These are phyloP conservation scores for Acropora tenuis DNA, from an alignment of 64 coral and sea anemone species.

Conservation along the genomic window DNA sequence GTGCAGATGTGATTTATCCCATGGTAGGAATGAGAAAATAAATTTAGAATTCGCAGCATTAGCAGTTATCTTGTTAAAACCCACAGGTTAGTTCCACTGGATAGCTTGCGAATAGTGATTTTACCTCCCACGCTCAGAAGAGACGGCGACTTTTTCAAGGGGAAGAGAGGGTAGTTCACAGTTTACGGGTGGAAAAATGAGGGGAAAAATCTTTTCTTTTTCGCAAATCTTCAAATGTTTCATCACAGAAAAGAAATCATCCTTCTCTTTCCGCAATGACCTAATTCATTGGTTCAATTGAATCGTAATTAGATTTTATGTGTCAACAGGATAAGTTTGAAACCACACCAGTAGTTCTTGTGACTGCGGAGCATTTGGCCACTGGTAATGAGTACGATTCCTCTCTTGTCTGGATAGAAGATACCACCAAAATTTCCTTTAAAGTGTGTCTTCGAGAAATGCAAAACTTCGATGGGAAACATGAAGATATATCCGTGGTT, in stretches of 20 bases:
- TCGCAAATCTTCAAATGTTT: too few relatives aligned
- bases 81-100: too few relatives aligned
- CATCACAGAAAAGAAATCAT: too few relatives aligned
- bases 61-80: too few relatives aligned
- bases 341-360: conserved; percentile 25
- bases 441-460: conserved; percentile 63
- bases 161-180: too few relatives aligned
- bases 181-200: too few relatives aligned
- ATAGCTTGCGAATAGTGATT: too few relatives aligned
- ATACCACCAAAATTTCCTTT: conserved; percentile 43
- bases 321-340: conserved; percentile 33
- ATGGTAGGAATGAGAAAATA: conserved; percentile 8
- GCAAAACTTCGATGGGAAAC: conserved; percentile 68
- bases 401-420: conserved; percentile 49
- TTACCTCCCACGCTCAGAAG: too few relatives aligned
- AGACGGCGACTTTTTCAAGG: too few relatives aligned
- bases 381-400: conserved; percentile 43
- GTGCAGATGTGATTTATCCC: conserved; percentile 51
- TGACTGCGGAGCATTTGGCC: conserved; percentile 51
- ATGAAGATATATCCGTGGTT: conserved; percentile 65
- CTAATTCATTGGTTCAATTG: neutral
- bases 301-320: neutral
- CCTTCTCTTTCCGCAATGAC: too few relatives aligned
- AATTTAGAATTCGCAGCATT: too few relatives aligned
- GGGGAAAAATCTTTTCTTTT: too few relatives aligned